Conservation (phyloP, 2,797 vertebrate species). For the Bryconaethiops microstoma region DNA sequence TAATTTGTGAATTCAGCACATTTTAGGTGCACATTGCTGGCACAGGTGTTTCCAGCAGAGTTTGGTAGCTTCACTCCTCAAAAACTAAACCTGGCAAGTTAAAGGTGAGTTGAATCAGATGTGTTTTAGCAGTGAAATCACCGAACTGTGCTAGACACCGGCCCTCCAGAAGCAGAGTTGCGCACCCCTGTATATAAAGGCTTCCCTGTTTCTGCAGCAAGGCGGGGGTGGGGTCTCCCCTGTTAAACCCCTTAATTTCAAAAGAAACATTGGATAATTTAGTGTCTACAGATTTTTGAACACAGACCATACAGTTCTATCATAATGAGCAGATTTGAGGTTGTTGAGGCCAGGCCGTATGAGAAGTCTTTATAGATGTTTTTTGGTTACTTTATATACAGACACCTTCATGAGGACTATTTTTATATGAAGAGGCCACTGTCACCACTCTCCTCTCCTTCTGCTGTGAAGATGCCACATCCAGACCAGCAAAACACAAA, state of each 20-base stretch:
- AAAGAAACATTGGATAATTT: not conserved
- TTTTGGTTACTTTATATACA: conserved; percentile 49
- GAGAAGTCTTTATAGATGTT: conserved; percentile 7
- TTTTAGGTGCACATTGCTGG: no score
- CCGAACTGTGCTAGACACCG: no score
- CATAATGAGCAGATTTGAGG: not conserved
- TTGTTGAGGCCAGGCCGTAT: no score
- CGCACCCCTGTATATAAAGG: not conserved
- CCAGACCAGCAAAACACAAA: conserved; percentile 77
- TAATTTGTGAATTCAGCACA: no score
- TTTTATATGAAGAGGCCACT: conserved; percentile 87
- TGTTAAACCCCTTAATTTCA: not conserved
- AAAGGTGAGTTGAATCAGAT: no score
- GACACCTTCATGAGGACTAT: conserved; percentile 74
- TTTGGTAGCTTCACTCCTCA: no score
- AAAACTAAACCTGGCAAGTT: no score
- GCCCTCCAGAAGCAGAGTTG: no score
- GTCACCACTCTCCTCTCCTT: conserved; percentile 84
- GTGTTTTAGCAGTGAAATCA: no score
- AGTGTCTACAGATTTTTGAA: not conserved
- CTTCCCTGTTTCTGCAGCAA: not conserved
- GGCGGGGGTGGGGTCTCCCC: not conserved
- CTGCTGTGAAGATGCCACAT: conserved; percentile 79
- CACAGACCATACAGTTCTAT: not conserved
- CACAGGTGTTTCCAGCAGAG: no score